A percentile compares a stretch with the other conserved stretches of the same genome.
These are phyloP conservation scores for Cisticola juncidis DNA, from an alignment of 2,113 vertebrate genomes.

Conservation along the genomic window DNA sequence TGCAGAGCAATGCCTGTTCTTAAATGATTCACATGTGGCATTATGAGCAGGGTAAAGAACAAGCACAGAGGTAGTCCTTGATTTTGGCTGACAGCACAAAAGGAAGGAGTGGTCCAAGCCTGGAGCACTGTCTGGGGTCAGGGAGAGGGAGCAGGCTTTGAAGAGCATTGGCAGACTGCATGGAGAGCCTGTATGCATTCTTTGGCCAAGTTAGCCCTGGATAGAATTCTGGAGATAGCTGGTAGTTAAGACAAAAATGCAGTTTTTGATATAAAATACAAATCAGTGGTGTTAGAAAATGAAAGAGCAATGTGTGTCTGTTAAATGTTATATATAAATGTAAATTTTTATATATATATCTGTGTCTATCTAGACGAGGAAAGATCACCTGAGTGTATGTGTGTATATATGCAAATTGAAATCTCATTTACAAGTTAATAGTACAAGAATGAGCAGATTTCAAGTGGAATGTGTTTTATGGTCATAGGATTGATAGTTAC, in stretches of 20 bases:
- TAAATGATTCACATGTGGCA: background rate
- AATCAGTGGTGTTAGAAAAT: background rate
- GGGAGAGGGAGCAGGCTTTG: background rate
- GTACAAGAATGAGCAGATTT: background rate
- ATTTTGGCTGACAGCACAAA: background rate
- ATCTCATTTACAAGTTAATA: background rate
- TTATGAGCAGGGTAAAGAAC: background rate
- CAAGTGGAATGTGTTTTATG: background rate
- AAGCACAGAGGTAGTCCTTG: background rate
- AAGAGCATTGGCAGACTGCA: fast-evolving
- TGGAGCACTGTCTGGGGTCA: background rate
- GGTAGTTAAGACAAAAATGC: background rate
- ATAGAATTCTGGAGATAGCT: background rate
- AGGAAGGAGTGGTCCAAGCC: background rate
- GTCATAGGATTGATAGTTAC: background rate
- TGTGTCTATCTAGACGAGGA: background rate
- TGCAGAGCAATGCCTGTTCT: background rate
- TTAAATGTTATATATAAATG: background rate
- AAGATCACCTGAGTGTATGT: background rate
- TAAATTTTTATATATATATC: background rate
- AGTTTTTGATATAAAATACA: background rate
- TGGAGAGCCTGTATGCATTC: background rate
- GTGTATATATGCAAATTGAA: slow-evolving; percentile 3
- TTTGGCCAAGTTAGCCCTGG: background rate
- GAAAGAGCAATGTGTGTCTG: background rate